Evolutionary conservation across 2,113 vertebrate species (phyloP).

Genomic region (Chloebia gouldiae): DNA sequence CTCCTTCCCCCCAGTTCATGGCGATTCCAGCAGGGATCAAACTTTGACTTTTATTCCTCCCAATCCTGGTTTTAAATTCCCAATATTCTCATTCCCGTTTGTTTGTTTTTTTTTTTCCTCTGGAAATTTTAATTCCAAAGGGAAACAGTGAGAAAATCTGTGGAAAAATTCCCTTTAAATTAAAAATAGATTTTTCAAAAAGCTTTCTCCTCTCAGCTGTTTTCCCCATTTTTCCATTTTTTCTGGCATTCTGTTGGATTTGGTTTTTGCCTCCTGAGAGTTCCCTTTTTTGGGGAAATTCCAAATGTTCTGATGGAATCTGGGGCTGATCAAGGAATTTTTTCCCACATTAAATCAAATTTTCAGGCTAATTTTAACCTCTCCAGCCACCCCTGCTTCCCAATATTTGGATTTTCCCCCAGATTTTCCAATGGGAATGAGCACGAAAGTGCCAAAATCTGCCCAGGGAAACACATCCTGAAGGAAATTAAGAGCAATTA

Average conservation of each 20-base stretch:
- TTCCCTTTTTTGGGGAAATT: not conserved
- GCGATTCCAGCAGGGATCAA: not conserved
- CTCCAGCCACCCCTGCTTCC: not conserved
- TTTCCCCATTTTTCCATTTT: not conserved
- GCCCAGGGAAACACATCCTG: not conserved
- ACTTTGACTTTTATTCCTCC: not conserved
- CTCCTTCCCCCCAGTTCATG: not conserved
- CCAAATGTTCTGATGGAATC: not conserved
- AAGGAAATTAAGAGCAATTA: not conserved
- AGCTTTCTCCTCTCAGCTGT: not conserved
- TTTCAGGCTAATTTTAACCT: not conserved
- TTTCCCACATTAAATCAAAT: not conserved
- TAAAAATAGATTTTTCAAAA: not conserved
- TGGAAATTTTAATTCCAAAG: not conserved
- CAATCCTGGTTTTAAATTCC: not conserved
- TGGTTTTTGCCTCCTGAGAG: not conserved
- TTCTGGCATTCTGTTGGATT: too few relatives aligned
- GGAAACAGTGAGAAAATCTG: not conserved
- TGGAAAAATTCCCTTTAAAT: not conserved
- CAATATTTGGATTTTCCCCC: not conserved
- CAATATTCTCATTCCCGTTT: not conserved
- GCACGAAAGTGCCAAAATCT: rapidly evolving
- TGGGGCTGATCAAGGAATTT: not conserved
- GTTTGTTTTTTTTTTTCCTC: rapidly evolving
- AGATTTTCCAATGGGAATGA: rapidly evolving